Conservation (phyloP, 2,113 vertebrate genomes). For the Austrofundulus limnaeus region DNA sequence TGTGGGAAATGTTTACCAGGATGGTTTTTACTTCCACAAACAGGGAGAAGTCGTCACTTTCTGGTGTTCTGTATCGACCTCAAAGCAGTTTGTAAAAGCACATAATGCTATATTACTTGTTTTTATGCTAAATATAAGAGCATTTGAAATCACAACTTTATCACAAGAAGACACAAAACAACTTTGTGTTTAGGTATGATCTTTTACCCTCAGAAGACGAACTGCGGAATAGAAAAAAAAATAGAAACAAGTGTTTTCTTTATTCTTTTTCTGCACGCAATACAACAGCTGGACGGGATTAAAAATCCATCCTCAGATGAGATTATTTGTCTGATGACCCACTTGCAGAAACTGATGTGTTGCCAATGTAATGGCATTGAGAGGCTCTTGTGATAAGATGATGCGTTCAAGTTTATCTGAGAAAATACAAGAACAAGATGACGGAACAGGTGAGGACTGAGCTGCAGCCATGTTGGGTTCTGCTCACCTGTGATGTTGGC, state of each 20-base stretch:
- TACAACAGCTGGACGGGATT: conserved; percentile 5
- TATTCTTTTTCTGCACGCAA: background rate
- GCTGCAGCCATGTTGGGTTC: background rate
- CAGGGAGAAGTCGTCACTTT: background rate
- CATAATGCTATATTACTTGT: no score
- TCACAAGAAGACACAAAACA: no score
- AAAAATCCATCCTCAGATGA: conserved; percentile 26
- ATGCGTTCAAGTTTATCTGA: conserved; percentile 6
- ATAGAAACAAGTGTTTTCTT: background rate
- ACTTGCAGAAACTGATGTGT: conserved; percentile 26
- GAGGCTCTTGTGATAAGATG: conserved; percentile 2
- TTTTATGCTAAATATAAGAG: no score
- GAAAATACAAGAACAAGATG: background rate
- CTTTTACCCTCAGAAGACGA: background rate
- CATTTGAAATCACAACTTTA: no score
- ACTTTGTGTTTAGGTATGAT: background rate
- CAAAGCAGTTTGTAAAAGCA: no score
- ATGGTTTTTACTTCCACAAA: no score
- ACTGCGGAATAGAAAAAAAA: background rate
- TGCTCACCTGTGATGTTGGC: no score
- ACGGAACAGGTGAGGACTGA: background rate
- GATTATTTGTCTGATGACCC: conserved; percentile 47
- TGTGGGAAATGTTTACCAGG: background rate
- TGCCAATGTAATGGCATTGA: conserved; percentile 17
- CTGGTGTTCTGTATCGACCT: background rate